Base-by-base conservation (phyloP, 1,140 invertebrate genomes). In the Hylaeus volcanicus region DNA sequence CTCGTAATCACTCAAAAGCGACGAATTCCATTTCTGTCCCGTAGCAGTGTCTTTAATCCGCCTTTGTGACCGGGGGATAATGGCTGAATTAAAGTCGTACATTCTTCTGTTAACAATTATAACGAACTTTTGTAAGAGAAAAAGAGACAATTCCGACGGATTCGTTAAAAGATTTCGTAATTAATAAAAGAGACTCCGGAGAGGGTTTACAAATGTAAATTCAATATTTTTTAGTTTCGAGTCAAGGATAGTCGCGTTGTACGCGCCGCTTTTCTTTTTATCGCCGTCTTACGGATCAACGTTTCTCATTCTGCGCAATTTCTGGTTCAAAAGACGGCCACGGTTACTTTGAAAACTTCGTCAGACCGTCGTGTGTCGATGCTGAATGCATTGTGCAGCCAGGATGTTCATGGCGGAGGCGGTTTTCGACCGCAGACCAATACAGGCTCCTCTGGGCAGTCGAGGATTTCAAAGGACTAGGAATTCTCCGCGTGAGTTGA, bases 391-490 rank as follows among this genome's bases (percentile, higher is more conserved):
- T 73, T 73, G 69, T 56, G 15, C n/a, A 14, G 39, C 3, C 51
- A 12, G 58, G 69, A 63, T 73, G 39, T 71, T 15, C 68, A 64
- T 45, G 41, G 60, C 14, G 9, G 26, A 4, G 41, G 26, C n/a
- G 70, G 76, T 79, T 64, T 72, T 43, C 15, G 26, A 79, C 76
- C 76, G 37, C 70, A 73, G 76, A 73, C 76, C 70, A 45, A 79
- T 79, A 79, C 60, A 79, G 60, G 60, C 69, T 55, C 58, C 69
- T 63, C 56, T 53, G 69, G 69, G 14, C 51, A 14, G 76, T 73
- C 41, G 76, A 55, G 76, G 60, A 79, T 79, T 79, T 79, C 76
- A 79, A 79, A 79, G 76, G 76, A 72, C 60, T 15, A 45, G 69
- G 41, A 64, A 79, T 79, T 79, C 76, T 73, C 76, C 12, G 60